Evolutionary conservation across 1,140 invertebrate species (phyloP), one percentile per base, ranked within the genome.

Genomic region (Drosophila subobscura): DNA sequence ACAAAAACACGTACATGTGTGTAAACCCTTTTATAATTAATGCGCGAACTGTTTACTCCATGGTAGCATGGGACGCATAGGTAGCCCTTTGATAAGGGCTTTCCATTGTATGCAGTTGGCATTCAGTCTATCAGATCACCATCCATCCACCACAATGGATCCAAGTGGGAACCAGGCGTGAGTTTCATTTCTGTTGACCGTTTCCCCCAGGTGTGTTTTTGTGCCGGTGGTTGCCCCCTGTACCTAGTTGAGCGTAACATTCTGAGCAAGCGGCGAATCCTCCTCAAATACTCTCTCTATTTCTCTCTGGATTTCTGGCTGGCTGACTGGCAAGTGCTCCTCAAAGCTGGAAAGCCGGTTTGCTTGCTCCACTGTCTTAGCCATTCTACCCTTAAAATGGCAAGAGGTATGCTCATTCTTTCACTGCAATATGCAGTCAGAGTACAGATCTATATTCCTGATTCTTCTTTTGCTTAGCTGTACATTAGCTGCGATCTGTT

Each of bases 201-300:
- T 73, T 73, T 52, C 49, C 49, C 68, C 53, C 55, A 72, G 70
- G 70, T 67, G 70, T 46, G 57, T 41, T 55, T 16, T 55, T 50
- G 49, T 45, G 49, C 12, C 23, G 25, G 29, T 60, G 40, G 14
- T 52, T 45, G 33, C 45, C 50, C 64, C 65, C 63, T 56, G 65
- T 73, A 73, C 58, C 65, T 73, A 55, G 70, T 64, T 73, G 53
- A 74, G 70, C 71, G 71, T 74, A 74, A 74, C 71, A 56, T 65
- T 71, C 51, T 49, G 65, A 59, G 10, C 33, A 37, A 12, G 37
- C 53, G 40, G 56, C 56, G 45, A 44, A 66, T 60, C 56, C 63
- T 51, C 49, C 6, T 47, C 49, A 20, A 14, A 22, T 54, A 16
- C 20, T 27, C 10, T 33, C 45, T 41, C 16, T 12, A 3, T 16